Conservation (phyloP, 37 sponge, comb jelly and placozoan genomes). For the Amphimedon queenslandica region DNA sequence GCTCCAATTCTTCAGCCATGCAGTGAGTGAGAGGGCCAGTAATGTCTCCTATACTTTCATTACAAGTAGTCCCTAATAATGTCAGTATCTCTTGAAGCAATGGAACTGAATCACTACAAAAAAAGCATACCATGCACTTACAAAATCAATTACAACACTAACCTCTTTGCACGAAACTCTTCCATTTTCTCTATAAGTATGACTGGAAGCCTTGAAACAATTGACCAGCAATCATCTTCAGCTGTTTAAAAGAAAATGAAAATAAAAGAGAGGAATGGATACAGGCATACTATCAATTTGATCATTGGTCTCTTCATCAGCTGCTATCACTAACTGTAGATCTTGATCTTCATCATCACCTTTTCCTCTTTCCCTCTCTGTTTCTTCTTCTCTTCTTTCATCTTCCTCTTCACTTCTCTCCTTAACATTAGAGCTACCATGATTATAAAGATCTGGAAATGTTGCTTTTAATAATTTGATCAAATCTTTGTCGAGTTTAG, state of each 20-base stretch:
- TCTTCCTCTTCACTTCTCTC: not conserved
- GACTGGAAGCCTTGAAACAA: conserved; percentile 14
- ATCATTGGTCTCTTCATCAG: conserved; percentile 45
- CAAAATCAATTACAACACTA: too few relatives aligned
- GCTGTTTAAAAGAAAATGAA: too few relatives aligned
- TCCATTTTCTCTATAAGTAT: conserved; percentile 24
- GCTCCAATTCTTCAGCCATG: too few relatives aligned
- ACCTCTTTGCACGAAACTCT: conserved; percentile 17
- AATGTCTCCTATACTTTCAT: too few relatives aligned
- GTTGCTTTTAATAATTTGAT: conserved; percentile 29
- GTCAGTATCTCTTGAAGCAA: too few relatives aligned
- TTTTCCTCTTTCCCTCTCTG: conserved; percentile 60
- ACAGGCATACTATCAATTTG: conserved; percentile 46
- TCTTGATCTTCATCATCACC: not conserved
- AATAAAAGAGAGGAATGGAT: too few relatives aligned
- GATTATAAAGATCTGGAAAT: conserved; percentile 61
- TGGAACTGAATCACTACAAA: too few relatives aligned
- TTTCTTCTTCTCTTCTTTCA: conserved; percentile 20
- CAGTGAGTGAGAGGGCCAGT: too few relatives aligned
- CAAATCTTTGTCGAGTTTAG: conserved; percentile 62
- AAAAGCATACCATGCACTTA: too few relatives aligned
- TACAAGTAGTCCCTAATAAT: too few relatives aligned
- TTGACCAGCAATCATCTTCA: conserved; percentile 16
- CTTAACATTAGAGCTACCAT: not conserved
- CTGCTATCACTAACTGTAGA: conserved; percentile 7